A percentile compares a stretch with the other conserved stretches of the same genome.
These are phyloP conservation scores for Osmoderma eremita DNA, from an alignment of 2,888 invertebrate species.

Conservation along the genomic window DNA sequence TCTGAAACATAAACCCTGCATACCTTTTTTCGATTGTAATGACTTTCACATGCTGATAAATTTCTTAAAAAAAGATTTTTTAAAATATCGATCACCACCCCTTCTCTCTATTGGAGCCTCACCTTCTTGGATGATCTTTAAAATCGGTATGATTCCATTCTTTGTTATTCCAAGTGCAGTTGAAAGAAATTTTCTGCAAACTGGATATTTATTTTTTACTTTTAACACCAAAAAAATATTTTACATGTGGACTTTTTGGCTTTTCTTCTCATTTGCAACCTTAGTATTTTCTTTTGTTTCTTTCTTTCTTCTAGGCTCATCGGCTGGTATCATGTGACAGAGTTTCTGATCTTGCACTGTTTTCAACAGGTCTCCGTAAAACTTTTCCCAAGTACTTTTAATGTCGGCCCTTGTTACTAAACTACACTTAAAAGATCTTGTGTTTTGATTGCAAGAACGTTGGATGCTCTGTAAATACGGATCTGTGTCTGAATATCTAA, in stretches of 20 bases:
- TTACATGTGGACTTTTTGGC: no score
- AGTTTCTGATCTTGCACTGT: constrained; percentile 35
- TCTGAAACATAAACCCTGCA: no score
- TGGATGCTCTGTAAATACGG: constrained; percentile 19
- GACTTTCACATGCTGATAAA: no score
- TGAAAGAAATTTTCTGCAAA: constrained; percentile 32
- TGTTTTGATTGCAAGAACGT: constrained; percentile 34
- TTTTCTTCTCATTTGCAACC: no score
- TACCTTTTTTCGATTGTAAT: no score
- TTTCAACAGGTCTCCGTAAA: constrained; percentile 19
- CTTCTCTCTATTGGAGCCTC: constrained; percentile 26
- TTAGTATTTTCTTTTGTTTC: constrained; percentile 16
- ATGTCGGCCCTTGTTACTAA: constrained; percentile 25
- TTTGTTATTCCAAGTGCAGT: constrained; percentile 32
- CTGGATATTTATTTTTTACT: constrained; percentile 30
- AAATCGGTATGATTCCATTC: constrained; percentile 14
- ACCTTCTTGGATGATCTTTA: constrained; percentile 18
- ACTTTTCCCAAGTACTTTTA: constrained; percentile 10
- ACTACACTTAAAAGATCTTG: constrained; percentile 35
- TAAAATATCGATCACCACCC: constrained; percentile 28
- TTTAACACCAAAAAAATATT: constrained; percentile 31
- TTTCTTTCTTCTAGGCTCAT: constrained; percentile 33
- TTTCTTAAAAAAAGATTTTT: neutral
- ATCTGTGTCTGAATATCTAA: constrained; percentile 35
- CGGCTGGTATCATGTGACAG: constrained; percentile 29